Conservation (phyloP, 2,797 vertebrate genomes). For the Ptychobarbus kaznakovi region DNA sequence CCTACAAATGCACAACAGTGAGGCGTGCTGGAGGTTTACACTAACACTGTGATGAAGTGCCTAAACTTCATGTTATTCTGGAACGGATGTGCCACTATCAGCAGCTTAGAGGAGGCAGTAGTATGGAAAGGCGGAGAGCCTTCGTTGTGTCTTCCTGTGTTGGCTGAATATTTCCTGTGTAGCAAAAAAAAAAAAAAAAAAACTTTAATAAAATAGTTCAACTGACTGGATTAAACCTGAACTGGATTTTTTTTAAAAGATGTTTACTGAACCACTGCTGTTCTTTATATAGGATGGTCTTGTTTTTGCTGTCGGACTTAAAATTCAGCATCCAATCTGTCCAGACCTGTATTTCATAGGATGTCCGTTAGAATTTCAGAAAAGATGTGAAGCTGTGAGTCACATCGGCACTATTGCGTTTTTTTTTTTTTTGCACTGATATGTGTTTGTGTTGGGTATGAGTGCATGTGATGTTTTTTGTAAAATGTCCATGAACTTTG, state of each 20-base stretch:
- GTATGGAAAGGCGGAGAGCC: conserved; percentile 30
- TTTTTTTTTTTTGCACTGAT: conserved; percentile 33
- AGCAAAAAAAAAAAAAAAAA: not conserved
- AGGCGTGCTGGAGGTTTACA: conserved; percentile 25
- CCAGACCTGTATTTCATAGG: not conserved
- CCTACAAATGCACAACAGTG: conserved; percentile 54
- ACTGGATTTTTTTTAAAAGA: not conserved
- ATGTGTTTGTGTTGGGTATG: not conserved
- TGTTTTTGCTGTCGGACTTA: conserved; percentile 11
- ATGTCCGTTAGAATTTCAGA: not conserved
- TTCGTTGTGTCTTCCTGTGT: not conserved
- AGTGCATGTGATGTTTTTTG: conserved; percentile 5
- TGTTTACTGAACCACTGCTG: conserved; percentile 36
- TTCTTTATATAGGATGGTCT: not conserved
- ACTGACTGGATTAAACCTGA: not conserved
- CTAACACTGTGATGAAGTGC: conserved; percentile 3
- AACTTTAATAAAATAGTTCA: not conserved
- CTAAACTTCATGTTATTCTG: not conserved
- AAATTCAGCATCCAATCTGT: conserved; percentile 2
- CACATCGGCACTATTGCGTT: conserved; percentile 7
- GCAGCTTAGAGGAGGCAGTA: not conserved
- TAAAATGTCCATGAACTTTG: conserved; percentile 12
- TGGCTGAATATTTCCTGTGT: not conserved
- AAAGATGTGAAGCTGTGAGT: conserved; percentile 30
- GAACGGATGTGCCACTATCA: not conserved